Conservation (phyloP, 2,797 vertebrate species). For the Melanitta fusca region DNA sequence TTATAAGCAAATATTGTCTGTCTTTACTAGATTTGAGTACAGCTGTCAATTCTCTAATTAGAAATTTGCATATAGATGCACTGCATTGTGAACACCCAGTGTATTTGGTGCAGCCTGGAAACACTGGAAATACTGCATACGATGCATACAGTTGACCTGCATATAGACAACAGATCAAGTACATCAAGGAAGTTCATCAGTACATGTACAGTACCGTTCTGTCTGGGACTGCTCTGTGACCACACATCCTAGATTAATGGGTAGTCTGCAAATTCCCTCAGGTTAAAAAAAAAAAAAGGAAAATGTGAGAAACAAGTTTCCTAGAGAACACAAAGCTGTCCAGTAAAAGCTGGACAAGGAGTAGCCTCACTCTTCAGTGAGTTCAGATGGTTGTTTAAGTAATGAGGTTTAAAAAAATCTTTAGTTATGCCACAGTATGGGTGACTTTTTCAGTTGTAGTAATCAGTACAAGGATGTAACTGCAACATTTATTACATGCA, state of each 20-base stretch:
- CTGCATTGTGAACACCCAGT: background rate
- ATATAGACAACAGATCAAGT: background rate
- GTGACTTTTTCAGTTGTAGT: background rate
- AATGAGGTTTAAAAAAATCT: background rate
- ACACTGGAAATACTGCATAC: background rate
- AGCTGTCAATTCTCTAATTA: constrained; percentile 10
- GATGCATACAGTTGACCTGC: background rate
- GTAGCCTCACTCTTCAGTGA: background rate
- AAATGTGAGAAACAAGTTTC: background rate
- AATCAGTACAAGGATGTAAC: background rate
- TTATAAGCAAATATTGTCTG: background rate
- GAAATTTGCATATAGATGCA: background rate
- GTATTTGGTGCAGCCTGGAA: background rate
- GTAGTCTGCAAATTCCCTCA: background rate
- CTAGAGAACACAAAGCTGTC: background rate
- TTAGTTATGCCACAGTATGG: background rate
- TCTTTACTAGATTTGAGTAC: constrained; percentile 1
- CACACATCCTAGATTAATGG: background rate
- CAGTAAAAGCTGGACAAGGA: background rate
- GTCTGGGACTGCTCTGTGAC: background rate
- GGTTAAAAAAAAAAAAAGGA: background rate
- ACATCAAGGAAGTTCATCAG: background rate
- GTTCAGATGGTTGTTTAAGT: background rate
- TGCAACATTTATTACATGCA: background rate
- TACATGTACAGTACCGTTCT: background rate